phyloP scores from a whole-genome alignment of 2,113 vertebrate genomes.

The Macroglossus sobrinus region DNA sequence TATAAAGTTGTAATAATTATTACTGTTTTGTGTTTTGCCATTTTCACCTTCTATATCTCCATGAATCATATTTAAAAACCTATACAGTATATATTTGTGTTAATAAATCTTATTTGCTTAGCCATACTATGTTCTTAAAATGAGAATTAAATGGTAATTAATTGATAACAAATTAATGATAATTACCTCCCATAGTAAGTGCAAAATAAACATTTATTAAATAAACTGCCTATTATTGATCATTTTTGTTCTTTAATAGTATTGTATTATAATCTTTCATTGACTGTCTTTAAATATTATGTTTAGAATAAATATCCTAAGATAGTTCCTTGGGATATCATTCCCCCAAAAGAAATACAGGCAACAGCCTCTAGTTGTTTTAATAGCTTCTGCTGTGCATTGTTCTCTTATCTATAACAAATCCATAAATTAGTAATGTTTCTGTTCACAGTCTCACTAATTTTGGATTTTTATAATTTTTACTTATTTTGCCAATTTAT shows the following conservation, averaged over 20 bases:
- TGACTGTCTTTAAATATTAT: not conserved
- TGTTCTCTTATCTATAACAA: not conserved
- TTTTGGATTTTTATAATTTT: not conserved
- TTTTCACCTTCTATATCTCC: not conserved
- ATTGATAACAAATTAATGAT: not conserved
- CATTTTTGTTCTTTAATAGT: conserved; percentile 12
- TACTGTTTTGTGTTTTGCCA: not conserved
- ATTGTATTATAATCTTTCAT: not conserved
- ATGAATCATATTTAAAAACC: not conserved
- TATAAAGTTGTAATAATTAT: conserved; percentile 20
- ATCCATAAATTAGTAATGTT: not conserved
- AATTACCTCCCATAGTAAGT: not conserved
- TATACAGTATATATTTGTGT: not conserved
- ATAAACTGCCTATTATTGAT: not conserved
- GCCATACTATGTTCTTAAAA: not conserved
- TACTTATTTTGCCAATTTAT: not conserved
- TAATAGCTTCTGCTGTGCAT: not conserved
- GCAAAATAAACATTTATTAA: not conserved
- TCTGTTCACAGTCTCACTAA: not conserved
- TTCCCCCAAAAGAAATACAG: not conserved
- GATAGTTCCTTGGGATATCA: not conserved
- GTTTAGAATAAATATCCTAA: not conserved
- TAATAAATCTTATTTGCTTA: conserved; percentile 15
- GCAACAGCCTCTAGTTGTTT: not conserved
- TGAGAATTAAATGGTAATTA: not conserved